Base-by-base conservation (phyloP, 2,113 vertebrate genomes). In the Rhabdornis inornatus region DNA sequence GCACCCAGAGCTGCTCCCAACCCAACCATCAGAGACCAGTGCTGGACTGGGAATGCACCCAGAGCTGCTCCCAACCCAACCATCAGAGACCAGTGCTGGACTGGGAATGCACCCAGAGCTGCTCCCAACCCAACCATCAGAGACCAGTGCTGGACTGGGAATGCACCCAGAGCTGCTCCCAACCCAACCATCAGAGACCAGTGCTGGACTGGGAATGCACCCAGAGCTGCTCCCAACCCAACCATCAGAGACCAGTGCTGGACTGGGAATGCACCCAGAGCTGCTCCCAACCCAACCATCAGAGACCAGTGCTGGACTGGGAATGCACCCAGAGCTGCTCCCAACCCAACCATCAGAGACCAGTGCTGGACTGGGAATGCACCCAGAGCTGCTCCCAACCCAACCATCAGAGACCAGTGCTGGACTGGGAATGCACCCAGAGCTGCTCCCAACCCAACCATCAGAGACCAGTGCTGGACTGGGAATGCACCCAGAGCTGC, bases 301-400 rank as follows among this genome's bases (percentile, higher is more conserved):
- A 63, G 5, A 15, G 13, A 59, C 31, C 31, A 21, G 18, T 33
- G 33, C 20, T 13, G 56, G 5, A 37, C 60, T 30, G 39, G 39
- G 39, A 31, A 6, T 20, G 37, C 37, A 61, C 16, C 28, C 30
- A 33, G 35, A 14, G 44, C 49, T n/a, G n/a, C n/a, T n/a, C n/a
- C n/a, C n/a, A n/a, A n/a, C n/a, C n/a, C n/a, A n/a, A n/a, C n/a
- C n/a, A n/a, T n/a, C n/a, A n/a, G n/a, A n/a, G n/a, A n/a, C n/a
- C n/a, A n/a, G n/a, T 47, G 55, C 35, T 78, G 25, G 15, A 33
- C 16, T 7, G 33, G 68, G 39, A 33, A 22, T 0, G 0, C 18
- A 18, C 21, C 63, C 0, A 28, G 50, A 3, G 25, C 37, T 40
- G 50, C 28, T 18, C 20, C 21, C 45, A 50, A 9, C 8, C 25